phyloP scores from a whole-genome alignment of 2,113 vertebrate genomes.

The Percina caprodes region DNA sequence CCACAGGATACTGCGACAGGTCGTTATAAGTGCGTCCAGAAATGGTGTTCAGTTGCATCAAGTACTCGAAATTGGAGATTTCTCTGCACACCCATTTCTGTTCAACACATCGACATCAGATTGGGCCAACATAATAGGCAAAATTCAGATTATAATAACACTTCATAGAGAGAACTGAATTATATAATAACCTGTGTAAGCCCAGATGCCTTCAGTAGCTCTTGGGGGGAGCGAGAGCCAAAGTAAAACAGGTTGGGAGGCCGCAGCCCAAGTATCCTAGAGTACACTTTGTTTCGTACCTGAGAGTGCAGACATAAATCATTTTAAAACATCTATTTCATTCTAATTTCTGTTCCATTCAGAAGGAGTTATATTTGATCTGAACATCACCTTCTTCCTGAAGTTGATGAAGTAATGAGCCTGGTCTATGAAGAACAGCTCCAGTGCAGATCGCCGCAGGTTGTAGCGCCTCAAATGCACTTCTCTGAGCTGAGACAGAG shows the following conservation, averaged over 20 bases:
- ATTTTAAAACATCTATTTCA: background rate
- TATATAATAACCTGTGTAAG: slow-evolving; percentile 91
- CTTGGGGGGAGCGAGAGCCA: slow-evolving; percentile 93
- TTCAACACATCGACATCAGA: slow-evolving; percentile 30
- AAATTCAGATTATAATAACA: background rate
- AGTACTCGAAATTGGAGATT: slow-evolving; percentile 98
- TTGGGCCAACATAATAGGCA: background rate
- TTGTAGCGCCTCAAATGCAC: slow-evolving; percentile 97
- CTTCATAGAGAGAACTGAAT: background rate
- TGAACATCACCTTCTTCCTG: slow-evolving; percentile 86
- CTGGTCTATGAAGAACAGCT: slow-evolving; percentile 98
- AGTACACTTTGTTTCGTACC: slow-evolving; percentile 96
- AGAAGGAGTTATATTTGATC: background rate
- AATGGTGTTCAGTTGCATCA: slow-evolving; percentile 99
- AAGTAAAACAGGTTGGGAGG: slow-evolving; percentile 92
- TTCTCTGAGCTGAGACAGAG: slow-evolving; percentile 93
- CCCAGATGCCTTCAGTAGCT: slow-evolving; percentile 94
- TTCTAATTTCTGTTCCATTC: background rate
- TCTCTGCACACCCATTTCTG: slow-evolving; percentile 98
- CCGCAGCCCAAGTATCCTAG: slow-evolving; percentile 90
- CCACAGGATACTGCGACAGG: slow-evolving; percentile 98
- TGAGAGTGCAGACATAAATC: slow-evolving; percentile 54
- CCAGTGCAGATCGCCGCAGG: slow-evolving; percentile 93
- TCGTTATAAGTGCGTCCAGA: slow-evolving; percentile 97
- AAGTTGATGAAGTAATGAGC: slow-evolving; percentile 99